A percentile compares a stretch with the other conserved stretches of the same genome.
phyloP scores from a whole-genome alignment of 2,888 invertebrate genomes.

The Apotomis capreana region DNA sequence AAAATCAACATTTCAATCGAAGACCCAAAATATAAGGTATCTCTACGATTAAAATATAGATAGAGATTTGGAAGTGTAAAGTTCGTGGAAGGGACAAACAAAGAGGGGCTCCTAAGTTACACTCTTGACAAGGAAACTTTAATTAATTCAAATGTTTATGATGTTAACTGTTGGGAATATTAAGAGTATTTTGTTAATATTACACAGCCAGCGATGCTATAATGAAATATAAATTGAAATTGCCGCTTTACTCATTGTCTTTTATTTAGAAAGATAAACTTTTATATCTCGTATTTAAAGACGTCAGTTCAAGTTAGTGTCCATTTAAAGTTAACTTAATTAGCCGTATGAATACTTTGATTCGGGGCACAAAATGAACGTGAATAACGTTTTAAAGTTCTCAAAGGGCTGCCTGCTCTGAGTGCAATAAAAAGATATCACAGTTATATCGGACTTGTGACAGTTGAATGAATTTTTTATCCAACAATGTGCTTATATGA shows the following conservation, averaged over 20 bases:
- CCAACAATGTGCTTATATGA: constrained; percentile 52
- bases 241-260: constrained; percentile 21
- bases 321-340: constrained; percentile 8
- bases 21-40: not conserved
- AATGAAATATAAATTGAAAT: constrained; percentile 34
- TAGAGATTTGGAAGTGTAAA: constrained; percentile 34
- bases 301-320: constrained; percentile 7
- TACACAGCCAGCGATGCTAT: constrained; percentile 24
- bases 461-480: constrained; percentile 9
- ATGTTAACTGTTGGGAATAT: constrained; percentile 40
- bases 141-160: constrained; percentile 43
- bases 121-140: constrained; percentile 42
- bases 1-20: constrained; percentile 7
- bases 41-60: constrained; percentile 28
- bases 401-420: not conserved
- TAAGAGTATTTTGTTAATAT: constrained; percentile 40
- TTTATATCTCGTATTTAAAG: constrained; percentile 7
- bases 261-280: constrained; percentile 9
- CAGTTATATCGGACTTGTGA: not conserved
- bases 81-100: constrained; percentile 38
- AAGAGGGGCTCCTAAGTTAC: constrained; percentile 42
- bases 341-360: constrained; percentile 11
- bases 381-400: not conserved
- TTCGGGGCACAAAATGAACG: not conserved
- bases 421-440: constrained; percentile 8